These are phyloP conservation scores for Rapana venosa DNA, from an alignment of 2,888 invertebrate genomes.

Conservation along the genomic window DNA sequence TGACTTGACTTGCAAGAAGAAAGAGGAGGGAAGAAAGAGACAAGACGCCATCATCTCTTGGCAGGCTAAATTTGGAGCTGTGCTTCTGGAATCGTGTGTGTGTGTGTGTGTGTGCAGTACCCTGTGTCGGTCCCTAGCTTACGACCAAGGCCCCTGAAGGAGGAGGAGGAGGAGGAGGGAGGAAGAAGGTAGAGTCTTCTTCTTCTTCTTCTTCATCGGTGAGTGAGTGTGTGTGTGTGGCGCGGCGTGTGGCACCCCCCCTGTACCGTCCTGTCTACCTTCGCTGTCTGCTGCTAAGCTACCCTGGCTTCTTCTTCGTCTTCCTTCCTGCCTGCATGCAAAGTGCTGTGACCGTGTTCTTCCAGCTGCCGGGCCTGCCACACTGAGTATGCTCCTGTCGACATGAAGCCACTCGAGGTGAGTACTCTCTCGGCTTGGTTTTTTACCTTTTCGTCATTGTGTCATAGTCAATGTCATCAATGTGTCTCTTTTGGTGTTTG, in stretches of 20 bases:
- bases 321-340: too few species aligned
- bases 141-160: neutral
- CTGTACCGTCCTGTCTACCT: constrained; percentile 1
- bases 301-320: too few species aligned
- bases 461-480: neutral
- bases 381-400: neutral
- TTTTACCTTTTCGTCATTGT: neutral
- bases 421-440: neutral
- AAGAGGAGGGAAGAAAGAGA: too few species aligned
- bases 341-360: neutral
- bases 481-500: too few species aligned
- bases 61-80: neutral
- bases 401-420: constrained; percentile 7
- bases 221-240: neutral
- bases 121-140: neutral
- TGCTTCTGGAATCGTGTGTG: neutral
- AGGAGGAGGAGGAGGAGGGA: neutral
- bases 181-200: neutral
- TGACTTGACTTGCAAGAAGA: too few species aligned
- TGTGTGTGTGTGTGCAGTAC: neutral
- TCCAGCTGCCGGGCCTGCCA: neutral
- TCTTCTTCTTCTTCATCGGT: neutral
- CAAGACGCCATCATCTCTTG: too few species aligned
- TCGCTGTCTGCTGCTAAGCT: neutral
- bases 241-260: neutral